These are phyloP conservation scores for Xiphydria camelus DNA, from an alignment of 2,888 invertebrate species.

Conservation along the genomic window DNA sequence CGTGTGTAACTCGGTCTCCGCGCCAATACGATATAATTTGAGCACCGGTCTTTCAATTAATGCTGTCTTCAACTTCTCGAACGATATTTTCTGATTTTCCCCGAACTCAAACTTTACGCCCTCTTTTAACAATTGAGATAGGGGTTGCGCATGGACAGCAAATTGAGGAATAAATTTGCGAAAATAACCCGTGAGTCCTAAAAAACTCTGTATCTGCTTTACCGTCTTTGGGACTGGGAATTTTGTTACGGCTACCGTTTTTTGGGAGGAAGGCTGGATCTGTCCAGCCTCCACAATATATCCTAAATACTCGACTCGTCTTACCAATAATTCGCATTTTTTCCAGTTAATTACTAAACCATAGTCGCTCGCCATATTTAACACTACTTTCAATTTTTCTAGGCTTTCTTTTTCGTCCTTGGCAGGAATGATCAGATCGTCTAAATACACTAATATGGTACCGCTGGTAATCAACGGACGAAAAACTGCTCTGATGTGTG, in stretches of 20 bases:
- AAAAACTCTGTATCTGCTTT: background rate
- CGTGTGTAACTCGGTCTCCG: constrained; percentile 20
- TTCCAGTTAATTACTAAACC: constrained; percentile 21
- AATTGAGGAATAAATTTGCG: background rate
- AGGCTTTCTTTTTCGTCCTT: constrained; percentile 8
- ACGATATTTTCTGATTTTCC: background rate
- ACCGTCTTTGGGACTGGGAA: constrained; percentile 6
- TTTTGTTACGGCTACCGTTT: constrained; percentile 14
- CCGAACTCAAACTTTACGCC: constrained; percentile 27
- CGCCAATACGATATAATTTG: background rate
- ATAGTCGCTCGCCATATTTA: constrained; percentile 8
- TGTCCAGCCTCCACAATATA: constrained; percentile 11
- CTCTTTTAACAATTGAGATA: background rate
- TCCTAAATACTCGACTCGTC: constrained; percentile 21
- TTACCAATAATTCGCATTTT: constrained; percentile 19
- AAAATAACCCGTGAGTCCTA: background rate
- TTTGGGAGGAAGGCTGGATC: constrained; percentile 8
- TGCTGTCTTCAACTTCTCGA: background rate
- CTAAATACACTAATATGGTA: constrained; percentile 17
- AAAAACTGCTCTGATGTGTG: constrained; percentile 19
- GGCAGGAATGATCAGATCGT: constrained; percentile 23
- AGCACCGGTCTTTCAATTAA: background rate
- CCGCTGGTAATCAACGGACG: constrained; percentile 8
- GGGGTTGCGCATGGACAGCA: background rate
- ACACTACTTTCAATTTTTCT: constrained; percentile 10